Evolutionary conservation across 2,888 invertebrate genomes (phyloP), one percentile per base, ranked within the genome.

Genomic region (Himalopsyche kuldschensis): DNA sequence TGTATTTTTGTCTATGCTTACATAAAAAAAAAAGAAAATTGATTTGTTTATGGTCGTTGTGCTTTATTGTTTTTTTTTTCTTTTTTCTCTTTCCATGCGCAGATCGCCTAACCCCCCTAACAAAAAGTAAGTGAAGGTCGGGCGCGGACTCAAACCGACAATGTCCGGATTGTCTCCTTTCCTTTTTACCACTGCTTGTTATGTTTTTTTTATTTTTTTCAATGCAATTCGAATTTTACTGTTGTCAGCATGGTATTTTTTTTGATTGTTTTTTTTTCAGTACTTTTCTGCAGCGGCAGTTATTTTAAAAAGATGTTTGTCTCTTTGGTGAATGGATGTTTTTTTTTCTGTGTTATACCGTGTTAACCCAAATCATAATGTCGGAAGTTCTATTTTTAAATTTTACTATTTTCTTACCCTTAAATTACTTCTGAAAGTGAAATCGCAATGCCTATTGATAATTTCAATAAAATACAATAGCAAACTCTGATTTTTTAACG

Each of bases 31-130:
- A 55, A 17, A 55, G 30, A 69, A 69, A 69, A 11, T 30, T 30
- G 30, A 69, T 30, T 69, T 69, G 69, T 69, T 27, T 27, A 24
- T 69, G 76, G 76, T 76, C 76, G 69, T 32, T 79, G 79, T 69
- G 69, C 69, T 69, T 69, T 69, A 69, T 69, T 69, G 27, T 69
- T 69, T 69, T 69, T 82, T 85, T 77, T 75, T 82, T 82, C 75
- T 80, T 35, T 63, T 83, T 84, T 78, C 79, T 85, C 78, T 86
- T 84, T 85, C 80, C 83, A 79, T 82, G 84, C 82, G 55, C 86
- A 86, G 86, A 86, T 82, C 86, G 75, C 81, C 83, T 84, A 86
- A 86, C 84, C 84, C 81, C 31, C 75, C 83, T 86, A 86, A 86
- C 86, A 86, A 80, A 83, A 80, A 86, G 86, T 86, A 86, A 86